Evolutionary conservation across 64 coral and sea anemone genomes (phyloP), one percentile per base, ranked within the genome.

Genomic region (Porites lutea): DNA sequence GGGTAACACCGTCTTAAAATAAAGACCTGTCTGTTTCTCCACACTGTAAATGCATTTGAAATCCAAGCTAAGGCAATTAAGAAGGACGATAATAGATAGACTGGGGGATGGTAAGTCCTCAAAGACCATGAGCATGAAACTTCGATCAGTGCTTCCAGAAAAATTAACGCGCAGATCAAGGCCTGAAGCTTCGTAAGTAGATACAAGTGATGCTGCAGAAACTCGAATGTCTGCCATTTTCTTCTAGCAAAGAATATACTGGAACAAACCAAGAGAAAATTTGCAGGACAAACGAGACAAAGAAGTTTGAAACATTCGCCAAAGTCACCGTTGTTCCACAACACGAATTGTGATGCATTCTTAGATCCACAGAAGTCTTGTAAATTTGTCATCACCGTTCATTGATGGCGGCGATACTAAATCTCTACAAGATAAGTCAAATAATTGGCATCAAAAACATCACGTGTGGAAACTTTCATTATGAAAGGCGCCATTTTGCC

Each of bases 281-380:
- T 91, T 7, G 71, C 49, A 14, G 95, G 95, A 69, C 76, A 83
- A 47, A 88, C 78, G 15, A 97, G 69, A 2, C 92, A 89, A 11
- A 97, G 60, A 43, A 72, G 45, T 87, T 94, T 70, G 43, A 97
- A 97, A 65, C 95, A 97, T 46, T 67, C 77, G 7, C 92, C 95
- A 91, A 97, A 97, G 71, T 94, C 82, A 16, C 88, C 88, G 49
- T 7, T 57, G 6, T 63, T 88, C 95, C 95, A 91, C 16, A 88
- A 43, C 57, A 59, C 18, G 70, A 97, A 94, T 77, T 82, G 59
- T 21, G 81, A 68, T 43, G 23, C 63, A 73, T 97, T 96, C 14
- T 90, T 52, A 8, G 51, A 27, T 45, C 88, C 95, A 46, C 95
- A 97, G 58, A 97, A 97, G 15, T 90, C 82, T 15, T 93, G 51